Base-by-base conservation (phyloP, 2,797 vertebrate species). In the Anguilla anguilla region DNA sequence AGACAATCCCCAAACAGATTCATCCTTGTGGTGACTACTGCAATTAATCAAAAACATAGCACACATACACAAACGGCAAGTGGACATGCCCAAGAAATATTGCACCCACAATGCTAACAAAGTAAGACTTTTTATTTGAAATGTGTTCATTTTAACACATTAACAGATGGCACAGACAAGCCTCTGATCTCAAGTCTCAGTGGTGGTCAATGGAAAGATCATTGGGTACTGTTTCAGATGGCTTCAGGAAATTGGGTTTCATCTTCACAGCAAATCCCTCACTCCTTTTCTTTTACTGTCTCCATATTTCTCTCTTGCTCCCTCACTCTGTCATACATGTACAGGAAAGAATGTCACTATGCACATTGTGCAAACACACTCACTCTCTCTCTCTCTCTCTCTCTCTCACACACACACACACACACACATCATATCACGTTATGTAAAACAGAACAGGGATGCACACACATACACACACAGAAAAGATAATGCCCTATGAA, bases 111-210 rank as follows among this genome's bases (percentile, higher is more conserved):
- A 90, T 88, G 64, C 94, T 96, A 95, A 92, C 94, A 96, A 96
- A 97, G 94, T 96, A 96, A 96, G 94, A 94, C 93, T 95, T 94
- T 95, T 97, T 94, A 91, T 96, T 97, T 96, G 95, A 95, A 96
- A 96, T 94, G 95, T 95, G 91, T 96, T 96, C 93, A 94, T 92
- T 96, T 94, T 95, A 95, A 95, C 95, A 96, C 96, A 97, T 93
- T 93, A 94, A 96, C 93, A 97, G 94, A 95, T 95, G 96, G 96
- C 96, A 96, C 94, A 96, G 96, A 97, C 95, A 95, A 97, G 96
- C 96, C 95, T 96, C 96, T 93, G 94, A 95, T 94, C 94, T 96
- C 92, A 95, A 69, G 95, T 96, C 96, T 97, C 96, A 94, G 95
- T 92, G 96, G 94, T 89, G 90, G 89, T 93, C 92, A 92, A 93